These are phyloP conservation scores for Leptopterna dolabrata DNA, from an alignment of 2,888 invertebrate species.

Conservation along the genomic window DNA sequence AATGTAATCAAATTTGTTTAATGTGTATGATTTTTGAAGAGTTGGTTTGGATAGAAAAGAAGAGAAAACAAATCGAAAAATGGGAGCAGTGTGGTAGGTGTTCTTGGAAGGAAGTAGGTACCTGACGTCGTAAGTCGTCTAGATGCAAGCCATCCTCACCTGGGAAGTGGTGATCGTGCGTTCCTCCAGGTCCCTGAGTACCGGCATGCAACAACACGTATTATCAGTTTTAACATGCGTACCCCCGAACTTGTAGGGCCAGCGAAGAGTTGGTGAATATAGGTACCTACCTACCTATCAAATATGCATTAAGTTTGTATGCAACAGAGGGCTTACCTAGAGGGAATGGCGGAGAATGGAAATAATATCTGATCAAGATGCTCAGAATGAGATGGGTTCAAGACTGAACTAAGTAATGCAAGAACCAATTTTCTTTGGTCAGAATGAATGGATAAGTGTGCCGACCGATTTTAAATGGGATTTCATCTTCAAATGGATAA, in stretches of 20 bases:
- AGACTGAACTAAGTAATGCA: too few relatives aligned
- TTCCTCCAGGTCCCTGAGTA: constrained; percentile 48
- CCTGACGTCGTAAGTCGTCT: constrained; percentile 61
- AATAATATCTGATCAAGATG: too few relatives aligned
- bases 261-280: neutral
- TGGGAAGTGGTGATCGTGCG: constrained; percentile 53
- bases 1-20: too few relatives aligned
- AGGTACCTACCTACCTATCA: too few relatives aligned
- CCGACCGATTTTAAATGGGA: too few relatives aligned
- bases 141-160: constrained; percentile 59
- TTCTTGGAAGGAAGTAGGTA: constrained; percentile 55
- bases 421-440: too few relatives aligned
- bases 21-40: neutral
- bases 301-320: too few relatives aligned
- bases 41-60: neutral
- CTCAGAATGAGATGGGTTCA: too few relatives aligned
- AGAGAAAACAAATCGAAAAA: neutral
- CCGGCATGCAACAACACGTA: constrained; percentile 29
- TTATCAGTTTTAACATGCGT: constrained; percentile 12
- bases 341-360: too few relatives aligned
- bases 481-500: too few relatives aligned
- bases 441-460: too few relatives aligned
- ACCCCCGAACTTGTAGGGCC: neutral
- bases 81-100: constrained; percentile 27
- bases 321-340: too few relatives aligned